A percentile compares a stretch with the other conserved stretches of the same genome.
Conservation (phyloP, 2,113 vertebrate genomes). For the Psittacus erithacus region DNA sequence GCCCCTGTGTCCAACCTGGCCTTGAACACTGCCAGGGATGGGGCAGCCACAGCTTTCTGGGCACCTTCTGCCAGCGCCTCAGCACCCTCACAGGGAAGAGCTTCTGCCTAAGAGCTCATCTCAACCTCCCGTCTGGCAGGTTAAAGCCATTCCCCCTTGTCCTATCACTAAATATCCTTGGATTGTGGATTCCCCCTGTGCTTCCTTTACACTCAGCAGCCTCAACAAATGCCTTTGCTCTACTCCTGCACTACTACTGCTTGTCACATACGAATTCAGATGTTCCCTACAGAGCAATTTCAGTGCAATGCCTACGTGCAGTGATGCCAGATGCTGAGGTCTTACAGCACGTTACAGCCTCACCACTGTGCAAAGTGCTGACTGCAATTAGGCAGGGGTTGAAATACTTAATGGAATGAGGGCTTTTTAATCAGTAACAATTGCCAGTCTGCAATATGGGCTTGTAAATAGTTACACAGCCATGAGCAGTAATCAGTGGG, state of each 20-base stretch:
- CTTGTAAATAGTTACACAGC: not conserved
- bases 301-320: fast-evolving
- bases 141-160: not conserved
- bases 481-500: not conserved
- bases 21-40: too few relatives aligned
- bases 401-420: not conserved
- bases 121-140: not conserved
- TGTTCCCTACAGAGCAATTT: not conserved
- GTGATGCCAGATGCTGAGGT: not conserved
- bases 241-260: not conserved
- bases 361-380: not conserved
- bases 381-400: not conserved
- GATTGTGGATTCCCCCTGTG: not conserved
- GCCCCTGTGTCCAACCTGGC: not conserved
- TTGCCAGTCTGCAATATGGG: not conserved
- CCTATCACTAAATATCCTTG: not conserved
- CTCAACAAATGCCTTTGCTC: fast-evolving
- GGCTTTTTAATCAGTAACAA: not conserved
- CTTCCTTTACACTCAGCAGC: not conserved
- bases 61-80: too few relatives aligned
- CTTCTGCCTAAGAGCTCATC: not conserved
- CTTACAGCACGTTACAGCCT: fast-evolving
- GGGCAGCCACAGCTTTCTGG: too few relatives aligned
- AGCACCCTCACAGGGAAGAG: not conserved
- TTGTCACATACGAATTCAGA: not conserved